Evolutionary conservation across 2,797 vertebrate genomes (phyloP).

Genomic region (Alca torda): DNA sequence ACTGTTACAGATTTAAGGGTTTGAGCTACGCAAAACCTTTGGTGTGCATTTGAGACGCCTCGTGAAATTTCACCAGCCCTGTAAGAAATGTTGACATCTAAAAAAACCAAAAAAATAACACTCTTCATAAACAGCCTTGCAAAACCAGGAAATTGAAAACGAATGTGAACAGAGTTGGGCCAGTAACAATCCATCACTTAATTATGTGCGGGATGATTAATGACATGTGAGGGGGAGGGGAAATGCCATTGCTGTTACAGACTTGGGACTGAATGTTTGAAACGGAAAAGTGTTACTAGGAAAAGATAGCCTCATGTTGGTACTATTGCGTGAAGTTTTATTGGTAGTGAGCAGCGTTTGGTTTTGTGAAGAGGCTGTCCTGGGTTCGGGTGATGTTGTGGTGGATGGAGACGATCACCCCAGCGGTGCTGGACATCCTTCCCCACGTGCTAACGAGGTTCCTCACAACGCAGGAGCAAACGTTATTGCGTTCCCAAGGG

Average conservation of each 20-base stretch:
- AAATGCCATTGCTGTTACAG: conserved; percentile 37
- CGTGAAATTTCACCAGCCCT: not conserved
- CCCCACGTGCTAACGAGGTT: not conserved
- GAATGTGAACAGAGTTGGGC: not conserved
- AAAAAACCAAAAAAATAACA: not conserved
- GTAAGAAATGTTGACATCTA: not conserved
- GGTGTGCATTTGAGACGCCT: not conserved
- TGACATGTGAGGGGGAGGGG: not conserved
- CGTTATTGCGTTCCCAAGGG: accelerated
- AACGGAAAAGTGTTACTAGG: not conserved
- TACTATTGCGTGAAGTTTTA: not conserved
- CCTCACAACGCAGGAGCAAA: not conserved
- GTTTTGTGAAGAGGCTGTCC: not conserved
- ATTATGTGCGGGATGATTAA: conserved; percentile 22
- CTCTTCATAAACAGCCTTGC: conserved; percentile 3
- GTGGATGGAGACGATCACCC: not conserved
- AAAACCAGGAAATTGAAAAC: conserved; percentile 44
- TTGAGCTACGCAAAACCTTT: not conserved
- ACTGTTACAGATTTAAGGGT: not conserved
- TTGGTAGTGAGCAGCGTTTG: not conserved
- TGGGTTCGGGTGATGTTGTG: not conserved
- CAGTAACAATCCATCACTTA: conserved; percentile 11
- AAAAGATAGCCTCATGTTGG: not conserved
- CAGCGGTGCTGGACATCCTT: no score
- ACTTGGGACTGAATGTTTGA: not conserved